Evolutionary conservation across 2,888 invertebrate species (phyloP), one percentile per base, ranked within the genome.

Genomic region (Periphyllus acericola): DNA sequence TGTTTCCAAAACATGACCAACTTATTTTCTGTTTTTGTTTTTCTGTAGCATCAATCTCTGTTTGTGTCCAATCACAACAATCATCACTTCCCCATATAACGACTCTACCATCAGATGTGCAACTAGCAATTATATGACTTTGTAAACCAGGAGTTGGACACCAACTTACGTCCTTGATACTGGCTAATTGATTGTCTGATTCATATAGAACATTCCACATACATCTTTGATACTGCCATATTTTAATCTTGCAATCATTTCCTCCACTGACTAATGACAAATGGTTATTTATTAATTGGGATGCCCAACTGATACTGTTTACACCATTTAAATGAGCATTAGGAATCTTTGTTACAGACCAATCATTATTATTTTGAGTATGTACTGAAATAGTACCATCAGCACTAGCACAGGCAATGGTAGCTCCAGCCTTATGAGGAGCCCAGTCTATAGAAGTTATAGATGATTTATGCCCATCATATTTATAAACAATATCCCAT

Each of bases 101-200:
- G 0, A 96, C 96, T 90, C 96, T 93, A 81, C 96, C 94, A 92
- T 96, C 96, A 91, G 96, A 98, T 0, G 99, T 99, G 91, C 99
- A 99, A 90, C 97, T 98, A 3, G 99, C 99, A 90, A 99, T 97
- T 91, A 96, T 95, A 83, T 96, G 95, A 89, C 95, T 94, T 25
- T 96, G 95, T 40, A 98, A 93, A 8, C 97, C 97, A 90, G 98
- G 94, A 78, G 96, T 95, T 1, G 99, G 99, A 17, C 99, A 98
- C 99, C 99, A 99, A 8, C 99, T 98, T 0, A 99, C 99, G 92
- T 99, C 99, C 89, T 99, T 93, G 21, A 99, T 98, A 99, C 99
- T 99, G 92, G 99, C 99, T 89, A 97, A 97, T 92, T 99, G 99
- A 90, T 97, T 97, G 92, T 99, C 98, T 21, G 99, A 92, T 91